Evolutionary conservation across 2,113 vertebrate species (phyloP), one percentile per base, ranked within the genome.

Genomic region (Lagenorhynchus albirostris): DNA sequence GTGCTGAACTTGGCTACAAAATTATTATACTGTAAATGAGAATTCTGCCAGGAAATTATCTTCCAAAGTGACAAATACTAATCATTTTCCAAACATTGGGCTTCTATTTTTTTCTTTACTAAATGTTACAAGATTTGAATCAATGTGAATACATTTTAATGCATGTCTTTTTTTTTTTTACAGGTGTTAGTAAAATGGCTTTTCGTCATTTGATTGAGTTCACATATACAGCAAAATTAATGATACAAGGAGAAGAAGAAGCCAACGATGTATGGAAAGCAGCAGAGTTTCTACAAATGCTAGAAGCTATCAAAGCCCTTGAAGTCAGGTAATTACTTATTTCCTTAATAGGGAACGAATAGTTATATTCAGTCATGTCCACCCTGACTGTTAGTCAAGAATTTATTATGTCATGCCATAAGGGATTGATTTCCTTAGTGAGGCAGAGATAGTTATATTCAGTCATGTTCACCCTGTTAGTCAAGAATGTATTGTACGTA

Each of bases 131-230:
- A 92, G 21, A 23, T 94, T 91, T 96, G 3, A 29, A 7, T 73
- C 92, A 86, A 5, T 77, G 23, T 80, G 70, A 74, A 86, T 86
- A 38, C 55, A 58, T 94, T 5, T 74, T 87, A 77, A 95, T 31
- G 25, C 89, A 81, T 89, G 11, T 77, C 65, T 88, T 68, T 93
- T 53, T 53, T 53, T 53, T 53, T 53, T 80, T 36, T 89, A 85
- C 98, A 99, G 99, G 99, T 96, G 99, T 99, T 88, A 99, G 99
- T 98, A 99, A 99, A 98, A 99, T 99, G 88, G 99, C 99, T 25
- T 99, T 99, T 98, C 98, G 98, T 91, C 99, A 99, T 95, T 98
- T 99, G 97, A 99, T 99, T 98, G 99, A 99, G 97, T 99, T 99
- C 97, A 99, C 99, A 2, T 99, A 99, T 93, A 99, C 99, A 25